Evolutionary conservation across 2,888 invertebrate genomes (phyloP), one percentile per base, ranked within the genome.

Genomic region (Chelonus formosanus): DNA sequence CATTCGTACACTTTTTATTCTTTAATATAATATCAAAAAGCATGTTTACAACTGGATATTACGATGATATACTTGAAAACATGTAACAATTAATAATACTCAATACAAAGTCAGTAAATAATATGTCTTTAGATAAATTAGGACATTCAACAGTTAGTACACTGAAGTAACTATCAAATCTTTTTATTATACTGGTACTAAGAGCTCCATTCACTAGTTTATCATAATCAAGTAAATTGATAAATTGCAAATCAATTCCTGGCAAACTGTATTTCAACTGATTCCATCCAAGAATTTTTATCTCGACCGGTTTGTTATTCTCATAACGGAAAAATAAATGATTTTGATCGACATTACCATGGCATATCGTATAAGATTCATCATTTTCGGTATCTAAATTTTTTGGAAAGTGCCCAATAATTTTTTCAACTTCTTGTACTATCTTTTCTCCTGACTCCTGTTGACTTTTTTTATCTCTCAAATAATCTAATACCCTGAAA

Each of bases 251-350:
- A 62, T 83, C 83, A 54, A 79, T 65, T 34, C 73, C 73, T 34
- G 76, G 72, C 34, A 78, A 77, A 5, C 75, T 77, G 54, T 77
- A 74, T 62, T 74, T 77, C 72, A 79, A 76, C 50, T 71, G 72
- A 47, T 78, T 77, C 78, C 83, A 83, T 70, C 80, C 80, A 52
- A 76, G 71, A 40, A 81, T 70, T 65, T 75, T 79, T 10, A 76
- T 73, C 45, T 78, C 78, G 34, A 71, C 65, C 7, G 79, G 78
- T 56, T 69, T 73, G 31, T 59, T 72, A 47, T 73, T 71, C 4
- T 72, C 68, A 63, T 75, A 73, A 53, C 67, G 71, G 73, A 80
- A 81, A 67, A 77, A 72, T 57, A 79, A 72, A 47, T 63, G 57
- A 58, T 67, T n/a, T 20, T 31, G 8, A 7, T 62, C 43, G 2